Base-by-base conservation (phyloP, 1,140 invertebrate species). In the Listronotus bonariensis region DNA sequence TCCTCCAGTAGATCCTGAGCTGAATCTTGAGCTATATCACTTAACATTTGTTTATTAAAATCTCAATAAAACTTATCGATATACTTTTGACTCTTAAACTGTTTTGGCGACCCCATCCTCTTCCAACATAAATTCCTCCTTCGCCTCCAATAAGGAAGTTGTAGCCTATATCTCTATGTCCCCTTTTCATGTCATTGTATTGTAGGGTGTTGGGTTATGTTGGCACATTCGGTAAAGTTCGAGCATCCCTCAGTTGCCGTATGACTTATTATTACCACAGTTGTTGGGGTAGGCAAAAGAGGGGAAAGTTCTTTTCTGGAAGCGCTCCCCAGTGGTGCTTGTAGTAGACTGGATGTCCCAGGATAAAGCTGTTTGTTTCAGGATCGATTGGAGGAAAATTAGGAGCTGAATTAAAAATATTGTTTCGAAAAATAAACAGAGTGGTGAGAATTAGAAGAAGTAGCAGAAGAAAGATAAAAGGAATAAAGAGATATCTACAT, bases 101-200 rank as follows among this genome's bases (percentile, higher is more conserved):
- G 41, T 86, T 86, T 18, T 81, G 74, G 1, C 70, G 67, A 55
- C 81, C 78, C 86, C 86, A 89, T 0, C 86, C 87, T 14, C 87
- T 76, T 0, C 84, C 87, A 65, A 84, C 84, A 71, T 88, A 89
- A 3, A 87, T 81, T 6, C 82, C 78, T 0, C 85, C 87, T 66
- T 89, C 88, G 45, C 85, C 87, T n/a, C 87, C 88, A 53, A 89
- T 82, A 43, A 88, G 61, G 71, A 91, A 91, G 74, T 85, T 91
- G 71, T 87, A 89, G 15, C 81, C 81, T 72, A 78, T 81, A 62
- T 83, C 81, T 7, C 76, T 73, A n/a, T 74, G 69, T 34, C 52
- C 56, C 26, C 74, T 67, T 5, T 73, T 70, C 15, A 80, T 69
- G 8, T 75, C 73, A 6, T 69, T 63, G 26, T 73, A 72, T 7